These are phyloP conservation scores for Rhorus exstirpatorius DNA, from an alignment of 2,888 invertebrate species.

Conservation along the genomic window DNA sequence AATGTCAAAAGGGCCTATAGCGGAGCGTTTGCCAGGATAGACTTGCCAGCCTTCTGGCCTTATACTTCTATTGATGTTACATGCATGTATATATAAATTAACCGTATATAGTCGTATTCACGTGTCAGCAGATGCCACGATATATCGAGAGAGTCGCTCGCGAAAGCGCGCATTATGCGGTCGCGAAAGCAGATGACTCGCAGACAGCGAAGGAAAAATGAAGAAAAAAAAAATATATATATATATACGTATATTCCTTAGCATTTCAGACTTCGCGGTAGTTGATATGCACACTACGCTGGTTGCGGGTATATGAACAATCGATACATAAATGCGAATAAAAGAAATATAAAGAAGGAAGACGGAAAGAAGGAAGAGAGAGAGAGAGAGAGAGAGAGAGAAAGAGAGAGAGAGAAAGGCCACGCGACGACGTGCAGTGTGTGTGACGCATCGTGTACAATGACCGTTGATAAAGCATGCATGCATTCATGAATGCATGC, in stretches of 20 bases:
- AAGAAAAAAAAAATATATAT: constrained; percentile 26
- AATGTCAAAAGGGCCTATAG: neutral
- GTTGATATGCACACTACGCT: constrained; percentile 56
- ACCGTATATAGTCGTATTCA: neutral
- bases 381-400: constrained; percentile 49
- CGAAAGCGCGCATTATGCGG: constrained; percentile 66
- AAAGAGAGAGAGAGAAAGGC: constrained; percentile 26
- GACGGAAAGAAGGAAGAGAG: constrained; percentile 36
- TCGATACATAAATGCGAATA: constrained; percentile 60
- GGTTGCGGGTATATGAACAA: constrained; percentile 63
- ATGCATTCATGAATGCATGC: constrained; percentile 51
- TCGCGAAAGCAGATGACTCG: constrained; percentile 73
- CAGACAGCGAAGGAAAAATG: constrained; percentile 71
- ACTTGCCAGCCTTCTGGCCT: neutral
- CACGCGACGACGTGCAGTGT: constrained; percentile 46
- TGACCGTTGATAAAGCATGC: constrained; percentile 49
- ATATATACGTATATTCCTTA: constrained; percentile 41
- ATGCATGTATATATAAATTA: too few relatives aligned
- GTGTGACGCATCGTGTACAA: constrained; percentile 61
- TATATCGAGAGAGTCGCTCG: constrained; percentile 22
- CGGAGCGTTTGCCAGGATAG: neutral
- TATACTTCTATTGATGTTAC: too few relatives aligned
- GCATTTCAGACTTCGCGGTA: constrained; percentile 38
- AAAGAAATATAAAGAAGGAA: constrained; percentile 57
- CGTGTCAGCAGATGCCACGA: constrained; percentile 55